Base-by-base conservation (phyloP, 2,113 vertebrate genomes). In the Cyprinodon brontotheroides region DNA sequence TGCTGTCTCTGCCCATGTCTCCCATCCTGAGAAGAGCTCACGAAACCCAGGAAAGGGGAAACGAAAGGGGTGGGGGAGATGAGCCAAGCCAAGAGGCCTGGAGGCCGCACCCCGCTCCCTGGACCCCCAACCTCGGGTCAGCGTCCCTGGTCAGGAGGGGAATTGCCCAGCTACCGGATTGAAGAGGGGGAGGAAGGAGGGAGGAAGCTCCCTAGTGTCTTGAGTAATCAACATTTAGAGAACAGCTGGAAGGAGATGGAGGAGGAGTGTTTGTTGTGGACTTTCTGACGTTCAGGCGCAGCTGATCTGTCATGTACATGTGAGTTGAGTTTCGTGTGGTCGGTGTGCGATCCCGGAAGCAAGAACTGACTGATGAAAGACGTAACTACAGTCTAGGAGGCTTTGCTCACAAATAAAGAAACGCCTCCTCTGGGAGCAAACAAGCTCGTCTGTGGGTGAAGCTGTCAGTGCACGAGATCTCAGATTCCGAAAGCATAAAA, bases 151-250 rank as follows among this genome's bases (percentile, higher is more conserved):
- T 86, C 14, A 82, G 83, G 88, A 81, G 83, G 70, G 77, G 48
- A 82, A 82, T 70, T 37, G 70, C 80, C 82, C 43, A 64, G 63
- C 71, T 78, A 82, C 79, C 36, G 57, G 73, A 79, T 77, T 15
- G 68, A 72, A 29, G 29, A 29, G 82, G 78, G 68, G 50, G 71
- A 77, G 72, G 78, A 59, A 15, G 68, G 20, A 45, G 61, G 45
- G 53, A 79, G 61, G 70, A 69, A 37, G 70, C 63, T 77, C 70
- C 75, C 74, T 43, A 4, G 75, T 91, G 92, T 93, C 92, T 91
- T 74, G 82, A 91, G 87, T 89, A 92, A 92, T 93, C 89, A 93
- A 87, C 88, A 91, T 93, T 91, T 91, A 86, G 80, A 89, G 74
- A 88, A 89, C 79, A 89, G 91, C 90, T 93, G 87, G 86, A 81